These are phyloP conservation scores for Eptesicus fuscus DNA, from an alignment of 2,113 vertebrate genomes.

Conservation along the genomic window DNA sequence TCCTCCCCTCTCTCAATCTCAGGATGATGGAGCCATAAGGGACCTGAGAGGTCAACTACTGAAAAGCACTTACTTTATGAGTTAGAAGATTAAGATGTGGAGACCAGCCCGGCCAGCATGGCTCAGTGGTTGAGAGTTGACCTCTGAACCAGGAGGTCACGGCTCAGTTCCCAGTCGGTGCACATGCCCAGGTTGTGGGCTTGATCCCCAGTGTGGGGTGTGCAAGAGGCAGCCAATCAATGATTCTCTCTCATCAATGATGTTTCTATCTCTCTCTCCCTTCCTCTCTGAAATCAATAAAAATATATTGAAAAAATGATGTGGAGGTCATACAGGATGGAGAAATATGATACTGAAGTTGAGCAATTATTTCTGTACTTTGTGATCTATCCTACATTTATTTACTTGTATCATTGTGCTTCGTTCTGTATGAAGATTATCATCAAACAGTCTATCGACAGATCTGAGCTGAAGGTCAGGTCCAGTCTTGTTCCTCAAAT, in stretches of 20 bases:
- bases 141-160: background rate
- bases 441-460: background rate
- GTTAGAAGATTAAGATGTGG: background rate
- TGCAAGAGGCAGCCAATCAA: background rate
- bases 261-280: background rate
- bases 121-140: background rate
- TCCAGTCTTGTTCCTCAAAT: background rate
- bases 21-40: background rate
- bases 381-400: background rate
- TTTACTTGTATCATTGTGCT: background rate
- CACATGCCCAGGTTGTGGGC: background rate
- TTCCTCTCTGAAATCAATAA: background rate
- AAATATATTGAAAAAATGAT: background rate
- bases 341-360: background rate
- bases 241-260: background rate
- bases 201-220: background rate
- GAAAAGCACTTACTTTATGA: background rate
- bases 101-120: background rate
- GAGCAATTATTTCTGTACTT: background rate
- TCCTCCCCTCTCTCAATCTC: background rate
- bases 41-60: background rate
- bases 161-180: background rate
- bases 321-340: background rate
- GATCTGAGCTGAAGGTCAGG: background rate
- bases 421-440: background rate